phyloP scores from a whole-genome alignment of 2,113 vertebrate species.

The Microcebus tavaratra region DNA sequence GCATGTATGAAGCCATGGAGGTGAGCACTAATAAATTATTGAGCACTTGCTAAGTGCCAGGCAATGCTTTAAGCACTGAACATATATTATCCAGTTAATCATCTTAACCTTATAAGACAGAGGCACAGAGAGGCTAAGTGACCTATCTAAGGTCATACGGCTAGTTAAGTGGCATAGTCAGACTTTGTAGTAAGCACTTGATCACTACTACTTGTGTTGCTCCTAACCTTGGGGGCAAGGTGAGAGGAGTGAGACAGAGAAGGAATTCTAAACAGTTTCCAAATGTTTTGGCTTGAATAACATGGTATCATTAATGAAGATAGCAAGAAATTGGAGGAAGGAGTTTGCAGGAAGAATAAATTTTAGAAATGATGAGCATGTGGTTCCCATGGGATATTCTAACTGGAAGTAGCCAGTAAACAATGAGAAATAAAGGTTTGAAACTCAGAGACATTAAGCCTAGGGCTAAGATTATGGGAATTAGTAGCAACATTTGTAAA shows the following conservation, averaged over 20 bases:
- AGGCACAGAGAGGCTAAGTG: background rate
- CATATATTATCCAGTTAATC: constrained; percentile 51
- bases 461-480: background rate
- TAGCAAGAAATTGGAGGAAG: background rate
- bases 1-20: background rate
- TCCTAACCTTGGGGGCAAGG: background rate
- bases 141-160: background rate
- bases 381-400: background rate
- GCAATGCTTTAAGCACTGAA: background rate
- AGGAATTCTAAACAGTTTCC: background rate
- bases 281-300: background rate
- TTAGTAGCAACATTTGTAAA: background rate
- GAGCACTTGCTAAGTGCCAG: constrained; percentile 10
- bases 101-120: background rate
- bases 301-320: background rate
- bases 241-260: background rate
- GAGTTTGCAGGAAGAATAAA: background rate
- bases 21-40: constrained; percentile 46
- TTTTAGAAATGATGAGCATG: background rate
- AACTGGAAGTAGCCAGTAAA: background rate
- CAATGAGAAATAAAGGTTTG: background rate
- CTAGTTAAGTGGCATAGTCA: background rate
- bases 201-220: background rate
- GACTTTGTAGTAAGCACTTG: background rate
- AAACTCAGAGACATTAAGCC: background rate